Evolutionary conservation across 2,113 vertebrate species (phyloP), one percentile per base, ranked within the genome.

Genomic region (Mixornis gularis): DNA sequence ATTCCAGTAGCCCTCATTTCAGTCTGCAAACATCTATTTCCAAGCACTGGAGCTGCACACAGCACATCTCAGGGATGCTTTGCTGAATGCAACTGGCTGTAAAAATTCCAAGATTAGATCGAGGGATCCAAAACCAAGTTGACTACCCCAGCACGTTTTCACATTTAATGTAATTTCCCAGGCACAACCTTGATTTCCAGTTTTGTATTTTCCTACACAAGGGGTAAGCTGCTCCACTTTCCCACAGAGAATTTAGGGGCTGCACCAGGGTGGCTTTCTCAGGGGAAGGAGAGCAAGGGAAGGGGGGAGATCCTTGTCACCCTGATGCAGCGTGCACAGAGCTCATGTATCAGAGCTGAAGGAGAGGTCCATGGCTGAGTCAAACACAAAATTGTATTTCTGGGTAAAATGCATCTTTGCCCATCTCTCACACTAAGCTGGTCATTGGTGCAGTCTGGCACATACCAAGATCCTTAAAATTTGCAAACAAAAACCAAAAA

Each of bases 301-400:
- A 65, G 26, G 22, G 13, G 14, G 43, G 17, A 36, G 18, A n/a
- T 41, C 38, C 41, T 52, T 20, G 49, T 49, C 41, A 8, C 11
- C 3, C 6, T 5, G 21, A 3, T 4, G 20, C 26, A 63, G 53
- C 0, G 0, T 13, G 34, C 1, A 0, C 0, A 2, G 49, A 32
- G 26, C 30, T 48, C 24, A 1, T 0, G 3, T 3, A 8, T 1
- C 25, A 19, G 7, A 34, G 38, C 69, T 52, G 52, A 38, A 58
- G 52, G n/a, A 63, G n/a, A 46, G 8, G 62, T 13, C 24, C 10
- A 1, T 1, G 19, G 22, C 1, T 30, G 30, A 64, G 36, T 22
- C 9, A 17, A 77, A 60, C 29, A 43, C 7, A 63, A 14, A 79
- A 41, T 1, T 21, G 2, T 17, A 3, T 9, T 58, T 52, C 38